Evolutionary conservation across 2,113 vertebrate species (phyloP).

Genomic region (Polypterus bichir): DNA sequence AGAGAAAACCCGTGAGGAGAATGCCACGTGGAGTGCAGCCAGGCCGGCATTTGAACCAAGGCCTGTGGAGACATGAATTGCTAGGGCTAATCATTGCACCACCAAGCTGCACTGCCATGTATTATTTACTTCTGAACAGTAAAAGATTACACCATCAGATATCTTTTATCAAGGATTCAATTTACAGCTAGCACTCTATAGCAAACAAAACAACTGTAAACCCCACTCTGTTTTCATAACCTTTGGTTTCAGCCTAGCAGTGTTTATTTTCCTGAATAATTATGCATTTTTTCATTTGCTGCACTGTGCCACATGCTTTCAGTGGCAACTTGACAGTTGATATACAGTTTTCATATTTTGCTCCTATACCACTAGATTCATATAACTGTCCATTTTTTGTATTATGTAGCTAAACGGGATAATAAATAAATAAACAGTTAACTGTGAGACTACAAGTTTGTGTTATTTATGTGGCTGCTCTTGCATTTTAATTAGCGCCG

Average conservation of each 20-base stretch:
- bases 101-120: too few species aligned
- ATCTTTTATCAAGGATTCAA: neutral
- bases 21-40: too few species aligned
- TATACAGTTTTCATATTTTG: constrained; percentile 11
- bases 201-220: constrained; percentile 5
- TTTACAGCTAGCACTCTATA: neutral
- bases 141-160: constrained; percentile 7
- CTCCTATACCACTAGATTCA: constrained; percentile 2
- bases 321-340: constrained; percentile 1
- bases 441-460: constrained; percentile 3
- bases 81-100: too few species aligned
- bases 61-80: too few species aligned
- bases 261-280: neutral
- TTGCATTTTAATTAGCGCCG: constrained; percentile 6
- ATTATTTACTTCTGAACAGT: constrained; percentile 5
- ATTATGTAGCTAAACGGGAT: constrained; percentile 6
- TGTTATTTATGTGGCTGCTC: constrained; percentile 9
- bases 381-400: constrained; percentile 9
- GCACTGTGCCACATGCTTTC: neutral
- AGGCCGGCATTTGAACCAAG: too few species aligned
- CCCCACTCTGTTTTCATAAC: constrained; percentile 10
- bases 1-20: too few species aligned
- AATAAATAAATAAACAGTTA: constrained; percentile 14
- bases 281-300: neutral
- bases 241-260: constrained; percentile 2